These are phyloP conservation scores for Haliclystus octoradiatus DNA, from an alignment of 30 jellyfish, hydroid and myxozoan species.

Conservation along the genomic window DNA sequence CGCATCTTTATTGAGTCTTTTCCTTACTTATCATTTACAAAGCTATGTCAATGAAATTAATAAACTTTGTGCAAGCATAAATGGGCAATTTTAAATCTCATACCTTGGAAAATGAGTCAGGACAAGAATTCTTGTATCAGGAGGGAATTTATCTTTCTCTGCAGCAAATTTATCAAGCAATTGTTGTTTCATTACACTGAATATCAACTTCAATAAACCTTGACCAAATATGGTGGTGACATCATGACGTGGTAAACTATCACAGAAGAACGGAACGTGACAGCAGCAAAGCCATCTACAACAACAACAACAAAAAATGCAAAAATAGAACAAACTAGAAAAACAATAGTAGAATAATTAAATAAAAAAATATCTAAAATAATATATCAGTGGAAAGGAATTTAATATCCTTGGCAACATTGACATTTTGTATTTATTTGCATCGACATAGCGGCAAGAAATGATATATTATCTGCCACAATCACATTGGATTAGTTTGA, in stretches of 20 bases:
- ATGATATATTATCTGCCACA: no score
- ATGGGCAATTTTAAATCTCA: not conserved
- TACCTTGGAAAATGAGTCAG: conserved; percentile 86
- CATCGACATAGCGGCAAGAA: no score
- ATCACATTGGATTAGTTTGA: no score
- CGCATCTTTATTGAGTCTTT: no score
- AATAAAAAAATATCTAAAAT: no score
- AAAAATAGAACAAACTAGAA: not conserved
- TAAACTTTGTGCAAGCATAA: no score
- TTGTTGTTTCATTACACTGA: conserved; percentile 89
- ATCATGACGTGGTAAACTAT: conserved; percentile 79
- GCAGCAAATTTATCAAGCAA: conserved; percentile 89
- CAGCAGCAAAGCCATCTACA: conserved; percentile 86
- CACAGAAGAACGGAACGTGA: conserved; percentile 91
- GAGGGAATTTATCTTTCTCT: conserved; percentile 84
- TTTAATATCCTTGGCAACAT: no score
- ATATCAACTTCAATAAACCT: conserved; percentile 70
- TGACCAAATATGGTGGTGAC: conserved; percentile 89
- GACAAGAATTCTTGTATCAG: conserved; percentile 83
- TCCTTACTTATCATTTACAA: no score
- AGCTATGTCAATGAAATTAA: no score
- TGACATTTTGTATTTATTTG: no score
- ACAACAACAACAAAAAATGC: not conserved
- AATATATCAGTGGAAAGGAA: no score
- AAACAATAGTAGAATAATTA: no score